These are phyloP conservation scores for Acanthisitta chloris DNA, from an alignment of 2,113 vertebrate genomes.

Conservation along the genomic window DNA sequence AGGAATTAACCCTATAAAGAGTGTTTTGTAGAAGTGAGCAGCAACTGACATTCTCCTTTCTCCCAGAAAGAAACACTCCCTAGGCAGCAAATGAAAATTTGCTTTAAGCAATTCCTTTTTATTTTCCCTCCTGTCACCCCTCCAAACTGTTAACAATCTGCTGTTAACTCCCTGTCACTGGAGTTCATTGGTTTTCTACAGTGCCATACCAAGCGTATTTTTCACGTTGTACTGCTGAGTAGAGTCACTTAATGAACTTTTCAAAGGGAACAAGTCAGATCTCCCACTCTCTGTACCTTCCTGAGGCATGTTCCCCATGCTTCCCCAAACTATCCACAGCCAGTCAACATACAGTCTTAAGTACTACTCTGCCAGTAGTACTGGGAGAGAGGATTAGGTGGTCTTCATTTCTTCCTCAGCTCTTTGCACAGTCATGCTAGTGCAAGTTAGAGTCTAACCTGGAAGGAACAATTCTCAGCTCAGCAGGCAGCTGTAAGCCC, in stretches of 20 bases:
- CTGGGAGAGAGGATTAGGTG: neutral
- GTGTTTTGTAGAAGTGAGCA: neutral
- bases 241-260: neutral
- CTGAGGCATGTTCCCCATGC: rapidly evolving
- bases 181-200: neutral
- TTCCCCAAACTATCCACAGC: neutral
- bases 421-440: neutral
- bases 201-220: neutral
- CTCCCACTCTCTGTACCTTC: neutral
- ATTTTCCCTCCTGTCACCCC: neutral
- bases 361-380: neutral
- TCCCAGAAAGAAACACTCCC: neutral
- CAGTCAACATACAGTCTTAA: neutral
- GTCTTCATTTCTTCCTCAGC: neutral
- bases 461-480: neutral
- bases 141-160: neutral
- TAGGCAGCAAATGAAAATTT: neutral
- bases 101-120: neutral
- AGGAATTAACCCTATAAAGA: neutral
- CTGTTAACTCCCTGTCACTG: neutral
- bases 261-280: neutral
- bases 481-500: neutral
- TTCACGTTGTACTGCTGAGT: neutral
- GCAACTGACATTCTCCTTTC: neutral
- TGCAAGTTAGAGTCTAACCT: neutral